Percentiles rank a stretch among this genome's conserved stretches.
phyloP scores from a whole-genome alignment of 2,888 invertebrate species.

The Serrognathus titanus region DNA sequence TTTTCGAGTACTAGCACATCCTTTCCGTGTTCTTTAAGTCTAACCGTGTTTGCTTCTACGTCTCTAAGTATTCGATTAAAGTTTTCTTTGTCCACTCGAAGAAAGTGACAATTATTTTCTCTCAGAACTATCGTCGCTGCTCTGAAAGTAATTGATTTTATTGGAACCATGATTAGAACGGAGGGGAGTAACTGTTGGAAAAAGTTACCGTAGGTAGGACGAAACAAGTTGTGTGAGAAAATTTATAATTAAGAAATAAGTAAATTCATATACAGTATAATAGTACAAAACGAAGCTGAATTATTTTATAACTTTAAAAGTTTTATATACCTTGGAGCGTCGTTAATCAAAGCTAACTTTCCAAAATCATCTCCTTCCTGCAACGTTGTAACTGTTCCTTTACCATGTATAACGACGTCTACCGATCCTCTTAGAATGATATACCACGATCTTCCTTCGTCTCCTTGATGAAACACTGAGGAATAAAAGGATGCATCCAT shows the following conservation, averaged over 20 bases:
- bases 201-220: too few species aligned
- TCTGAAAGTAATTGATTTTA: conserved; percentile 47
- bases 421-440: conserved; percentile 79
- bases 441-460: conserved; percentile 82
- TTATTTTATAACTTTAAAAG: background rate
- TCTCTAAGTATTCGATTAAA: conserved; percentile 79
- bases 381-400: conserved; percentile 76
- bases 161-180: background rate
- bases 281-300: too few species aligned
- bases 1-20: conserved; percentile 80
- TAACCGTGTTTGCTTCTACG: conserved; percentile 83
- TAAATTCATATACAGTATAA: too few species aligned
- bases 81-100: conserved; percentile 80
- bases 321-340: conserved; percentile 66
- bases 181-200: too few species aligned
- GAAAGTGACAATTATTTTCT: conserved; percentile 79
- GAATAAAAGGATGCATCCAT: conserved; percentile 6
- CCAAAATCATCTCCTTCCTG: conserved; percentile 87
- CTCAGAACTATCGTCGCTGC: conserved; percentile 78
- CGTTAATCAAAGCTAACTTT: conserved; percentile 79
- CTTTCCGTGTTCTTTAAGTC: conserved; percentile 78
- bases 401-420: conserved; percentile 80
- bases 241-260: too few species aligned
- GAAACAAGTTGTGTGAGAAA: too few species aligned
- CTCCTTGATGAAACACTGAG: conserved; percentile 79